Evolutionary conservation across 2,797 vertebrate species (phyloP).

Genomic region (Mionectes olivaceus): DNA sequence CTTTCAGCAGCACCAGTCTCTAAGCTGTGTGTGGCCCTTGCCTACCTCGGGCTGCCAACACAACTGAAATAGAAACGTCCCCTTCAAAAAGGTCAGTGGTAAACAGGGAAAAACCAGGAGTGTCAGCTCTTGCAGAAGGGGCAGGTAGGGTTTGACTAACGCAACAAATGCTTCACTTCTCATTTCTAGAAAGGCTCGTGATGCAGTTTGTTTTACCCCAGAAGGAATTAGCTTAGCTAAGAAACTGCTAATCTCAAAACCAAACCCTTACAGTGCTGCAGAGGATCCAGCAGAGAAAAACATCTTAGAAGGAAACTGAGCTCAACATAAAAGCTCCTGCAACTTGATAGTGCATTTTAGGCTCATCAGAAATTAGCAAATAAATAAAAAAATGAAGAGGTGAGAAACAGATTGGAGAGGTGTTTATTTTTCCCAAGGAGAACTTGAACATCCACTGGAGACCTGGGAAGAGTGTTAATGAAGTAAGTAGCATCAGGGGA

Average conservation of each 20-base stretch:
- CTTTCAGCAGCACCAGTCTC: neutral
- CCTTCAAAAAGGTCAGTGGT: neutral
- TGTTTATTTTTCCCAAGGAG: constrained; percentile 44
- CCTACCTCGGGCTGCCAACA: neutral
- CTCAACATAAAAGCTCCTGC: neutral
- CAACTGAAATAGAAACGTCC: neutral
- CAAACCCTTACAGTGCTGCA: neutral
- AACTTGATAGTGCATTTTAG: neutral
- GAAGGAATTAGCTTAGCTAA: neutral
- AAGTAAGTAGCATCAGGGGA: neutral
- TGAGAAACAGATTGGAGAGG: neutral
- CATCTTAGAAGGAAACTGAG: constrained; percentile 11
- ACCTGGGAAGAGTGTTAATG: constrained; percentile 35
- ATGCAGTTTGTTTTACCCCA: neutral
- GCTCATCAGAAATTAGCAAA: constrained; percentile 13
- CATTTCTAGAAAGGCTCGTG: neutral
- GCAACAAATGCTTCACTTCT: neutral
- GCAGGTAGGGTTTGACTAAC: neutral
- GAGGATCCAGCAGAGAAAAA: neutral
- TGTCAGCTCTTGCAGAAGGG: neutral
- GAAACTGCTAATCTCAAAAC: neutral
- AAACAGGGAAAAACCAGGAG: neutral
- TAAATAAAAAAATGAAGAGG: neutral
- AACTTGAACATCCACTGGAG: constrained; percentile 4
- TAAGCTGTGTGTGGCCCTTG: neutral